Base-by-base conservation (phyloP, 2,888 invertebrate species). In the Arctia plantaginis region DNA sequence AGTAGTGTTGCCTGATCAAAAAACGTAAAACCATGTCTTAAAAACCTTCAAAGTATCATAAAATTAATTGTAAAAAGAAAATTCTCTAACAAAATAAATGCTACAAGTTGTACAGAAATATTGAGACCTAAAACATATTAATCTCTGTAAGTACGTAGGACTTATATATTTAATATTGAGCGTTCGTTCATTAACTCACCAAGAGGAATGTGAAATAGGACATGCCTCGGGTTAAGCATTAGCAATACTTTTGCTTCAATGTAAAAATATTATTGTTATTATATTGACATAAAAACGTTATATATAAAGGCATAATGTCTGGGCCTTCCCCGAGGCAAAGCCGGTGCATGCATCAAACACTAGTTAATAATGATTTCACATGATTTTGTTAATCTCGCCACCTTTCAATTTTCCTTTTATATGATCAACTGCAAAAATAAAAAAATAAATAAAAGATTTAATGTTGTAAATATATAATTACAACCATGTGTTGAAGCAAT, bases 131-230 rank as follows among this genome's bases (percentile, higher is more conserved):
- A 80, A 77, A 76, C 0, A 64, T 66, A 67, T 75, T 81, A 88
- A 88, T 88, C 88, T 90, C 87, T 68, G 81, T 89, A 90, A 90
- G 86, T 91, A 91, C 90, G 88, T 89, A 84, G 30, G 62, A 62
- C 62, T 59, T 74, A 69, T 74, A 73, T 67, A 72, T 75, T 75
- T 78, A 72, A 76, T 72, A 81, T 88, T 89, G 86, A 88, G 87
- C 86, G 73, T 55, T 77, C 86, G 73, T 55, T 77, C 64, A 68
- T 47, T 76, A 77, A 79, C 65, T 73, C 69, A 20, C 44, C 51
- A 75, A 73, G 66, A 81, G 90, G 90, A 90, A 90, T 90, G 90
- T 89, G 73, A 77, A 55, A 76, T 33, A 47, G 12, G 73, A 23
- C 66, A 64, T 68, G 59, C 66, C 59, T 27, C 7, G 51, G 73